These are phyloP conservation scores for Lates calcarifer DNA, from an alignment of 2,113 vertebrate species.

Conservation along the genomic window DNA sequence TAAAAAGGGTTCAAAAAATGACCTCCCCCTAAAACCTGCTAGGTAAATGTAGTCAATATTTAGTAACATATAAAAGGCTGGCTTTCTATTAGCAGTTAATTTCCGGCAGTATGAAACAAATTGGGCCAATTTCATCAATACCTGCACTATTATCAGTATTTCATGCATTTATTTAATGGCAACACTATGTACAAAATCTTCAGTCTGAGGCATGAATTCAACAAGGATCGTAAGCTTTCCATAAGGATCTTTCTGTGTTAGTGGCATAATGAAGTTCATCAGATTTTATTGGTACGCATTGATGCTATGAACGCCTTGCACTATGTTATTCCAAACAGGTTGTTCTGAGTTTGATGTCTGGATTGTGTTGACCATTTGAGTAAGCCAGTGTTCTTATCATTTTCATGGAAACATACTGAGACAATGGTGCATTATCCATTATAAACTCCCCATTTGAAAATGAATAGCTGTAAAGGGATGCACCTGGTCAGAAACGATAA, in stretches of 20 bases:
- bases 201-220: not conserved
- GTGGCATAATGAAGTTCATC: not conserved
- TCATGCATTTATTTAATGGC: not conserved
- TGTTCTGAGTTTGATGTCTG: not conserved
- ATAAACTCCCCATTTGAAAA: conserved; percentile 23
- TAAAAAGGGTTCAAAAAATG: not conserved
- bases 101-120: not conserved
- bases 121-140: not conserved
- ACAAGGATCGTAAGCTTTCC: not conserved
- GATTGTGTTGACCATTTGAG: not conserved
- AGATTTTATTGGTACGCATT: conserved; percentile 4
- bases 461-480: conserved; percentile 34
- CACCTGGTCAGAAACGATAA: conserved; percentile 31
- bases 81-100: no score
- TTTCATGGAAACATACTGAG: conserved; percentile 20
- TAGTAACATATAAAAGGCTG: no score
- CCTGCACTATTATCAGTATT: not conserved
- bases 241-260: not conserved
- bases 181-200: not conserved
- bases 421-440: conserved; percentile 19
- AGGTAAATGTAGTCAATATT: no score
- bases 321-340: not conserved
- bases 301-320: not conserved
- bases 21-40: no score
- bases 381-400: not conserved